A percentile compares a stretch with the other conserved stretches of the same genome.
Evolutionary conservation across 2,888 invertebrate species (phyloP).

Genomic region (Macrophya annulata): DNA sequence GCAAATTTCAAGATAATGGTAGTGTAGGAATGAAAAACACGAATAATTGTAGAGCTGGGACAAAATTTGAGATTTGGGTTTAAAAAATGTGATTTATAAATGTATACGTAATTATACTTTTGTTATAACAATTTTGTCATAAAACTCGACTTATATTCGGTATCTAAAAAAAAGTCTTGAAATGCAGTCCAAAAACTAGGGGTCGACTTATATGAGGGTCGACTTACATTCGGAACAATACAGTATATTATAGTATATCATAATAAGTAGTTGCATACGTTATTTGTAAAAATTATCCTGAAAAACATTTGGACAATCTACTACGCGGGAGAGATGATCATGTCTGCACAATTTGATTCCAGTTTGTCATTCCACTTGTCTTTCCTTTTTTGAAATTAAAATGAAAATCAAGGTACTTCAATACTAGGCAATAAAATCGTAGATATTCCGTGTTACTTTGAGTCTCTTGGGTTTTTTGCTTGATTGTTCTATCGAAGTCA

Average conservation of each 20-base stretch:
- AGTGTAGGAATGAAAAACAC: too few species aligned
- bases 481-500: not conserved
- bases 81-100: too few species aligned
- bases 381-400: not conserved
- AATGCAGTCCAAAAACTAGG: too few species aligned
- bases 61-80: too few species aligned
- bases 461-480: not conserved
- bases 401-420: not conserved
- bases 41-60: too few species aligned
- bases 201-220: too few species aligned
- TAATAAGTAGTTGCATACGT: not conserved
- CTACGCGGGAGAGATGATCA: not conserved
- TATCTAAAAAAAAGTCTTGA: too few species aligned
- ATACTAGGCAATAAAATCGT: slow-evolving; percentile 29
- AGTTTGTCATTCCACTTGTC: not conserved
- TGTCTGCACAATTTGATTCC: not conserved
- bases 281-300: not conserved
- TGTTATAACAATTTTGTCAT: too few species aligned
- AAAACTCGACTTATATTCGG: too few species aligned
- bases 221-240: too few species aligned
- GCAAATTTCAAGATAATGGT: too few species aligned
- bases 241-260: not conserved
- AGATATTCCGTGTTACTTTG: slow-evolving; percentile 23
- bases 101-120: too few species aligned
- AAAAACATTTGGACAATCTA: not conserved